A percentile compares a stretch with the other conserved stretches of the same genome.
These are phyloP conservation scores for Columba janthina DNA, from an alignment of 2,113 vertebrate species.

Conservation along the genomic window DNA sequence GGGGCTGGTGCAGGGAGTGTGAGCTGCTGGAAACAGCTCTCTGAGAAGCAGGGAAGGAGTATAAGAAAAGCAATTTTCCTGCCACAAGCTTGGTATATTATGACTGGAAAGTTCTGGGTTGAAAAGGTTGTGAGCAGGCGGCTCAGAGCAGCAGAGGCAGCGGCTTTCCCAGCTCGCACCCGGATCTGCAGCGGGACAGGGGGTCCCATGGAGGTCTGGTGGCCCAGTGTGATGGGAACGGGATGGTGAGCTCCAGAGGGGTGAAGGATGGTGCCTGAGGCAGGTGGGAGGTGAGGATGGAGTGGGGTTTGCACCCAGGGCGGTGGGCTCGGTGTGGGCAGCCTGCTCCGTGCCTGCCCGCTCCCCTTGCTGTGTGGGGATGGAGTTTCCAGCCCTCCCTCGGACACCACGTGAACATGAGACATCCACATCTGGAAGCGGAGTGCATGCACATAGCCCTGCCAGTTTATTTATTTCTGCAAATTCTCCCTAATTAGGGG, in stretches of 20 bases:
- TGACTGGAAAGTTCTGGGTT: conserved; percentile 14
- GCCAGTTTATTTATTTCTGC: background rate
- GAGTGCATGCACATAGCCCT: background rate
- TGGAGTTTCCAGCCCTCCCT: background rate
- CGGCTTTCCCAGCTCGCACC: rapidly evolving
- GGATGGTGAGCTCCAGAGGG: background rate
- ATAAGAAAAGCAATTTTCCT: conserved; percentile 7
- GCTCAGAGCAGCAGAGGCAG: background rate
- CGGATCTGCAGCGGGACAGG: rapidly evolving
- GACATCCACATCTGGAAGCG: background rate
- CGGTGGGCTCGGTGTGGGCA: background rate
- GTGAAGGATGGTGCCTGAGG: background rate
- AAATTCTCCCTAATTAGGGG: background rate
- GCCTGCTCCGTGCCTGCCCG: background rate
- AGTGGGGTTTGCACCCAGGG: background rate
- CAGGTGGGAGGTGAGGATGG: background rate
- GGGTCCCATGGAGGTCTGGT: rapidly evolving
- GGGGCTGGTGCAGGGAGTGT: rapidly evolving
- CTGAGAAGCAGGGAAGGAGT: background rate
- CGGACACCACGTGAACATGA: background rate
- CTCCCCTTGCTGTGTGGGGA: background rate
- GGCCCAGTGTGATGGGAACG: background rate
- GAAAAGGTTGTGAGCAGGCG: background rate
- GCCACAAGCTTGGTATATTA: background rate
- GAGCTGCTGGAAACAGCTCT: background rate